A percentile compares a stretch with the other conserved stretches of the same genome.
Conservation (phyloP, 2,113 vertebrate species). For the Lepisosteus osseus region DNA sequence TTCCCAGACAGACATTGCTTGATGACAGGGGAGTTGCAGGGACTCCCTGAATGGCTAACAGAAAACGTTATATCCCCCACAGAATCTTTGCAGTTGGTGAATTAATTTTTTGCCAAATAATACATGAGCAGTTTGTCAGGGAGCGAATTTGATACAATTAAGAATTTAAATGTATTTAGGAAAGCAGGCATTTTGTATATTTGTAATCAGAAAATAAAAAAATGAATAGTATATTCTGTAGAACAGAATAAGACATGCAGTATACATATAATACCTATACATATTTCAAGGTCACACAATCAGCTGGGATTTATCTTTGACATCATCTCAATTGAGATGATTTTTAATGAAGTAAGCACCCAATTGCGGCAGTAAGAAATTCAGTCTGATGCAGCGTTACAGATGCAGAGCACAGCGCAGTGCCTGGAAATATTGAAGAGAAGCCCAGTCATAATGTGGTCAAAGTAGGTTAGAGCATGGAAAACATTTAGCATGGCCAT, state of each 20-base stretch:
- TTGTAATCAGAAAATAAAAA: not conserved
- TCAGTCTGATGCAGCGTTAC: not conserved
- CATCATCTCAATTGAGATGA: not conserved
- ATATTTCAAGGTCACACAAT: no score
- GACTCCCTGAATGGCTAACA: not conserved
- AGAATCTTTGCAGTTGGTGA: not conserved
- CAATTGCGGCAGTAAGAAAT: not conserved
- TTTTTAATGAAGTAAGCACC: not conserved
- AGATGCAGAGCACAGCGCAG: not conserved
- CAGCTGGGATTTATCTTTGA: no score
- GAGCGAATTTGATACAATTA: not conserved
- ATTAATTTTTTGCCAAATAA: constrained; percentile 1
- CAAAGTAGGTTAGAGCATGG: not conserved
- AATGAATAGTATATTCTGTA: not conserved
- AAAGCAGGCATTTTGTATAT: not conserved
- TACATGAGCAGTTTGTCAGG: not conserved
- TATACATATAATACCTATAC: no score
- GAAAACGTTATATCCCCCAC: constrained; percentile 6
- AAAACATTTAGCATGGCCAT: no score
- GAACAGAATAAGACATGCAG: no score
- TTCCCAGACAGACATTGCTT: constrained; percentile 7
- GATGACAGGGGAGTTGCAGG: constrained; percentile 15
- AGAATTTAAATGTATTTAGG: not conserved
- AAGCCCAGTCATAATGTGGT: not conserved
- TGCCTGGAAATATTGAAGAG: not conserved